Conservation (phyloP, 1,140 invertebrate genomes). For the Camponotus vicinus region DNA sequence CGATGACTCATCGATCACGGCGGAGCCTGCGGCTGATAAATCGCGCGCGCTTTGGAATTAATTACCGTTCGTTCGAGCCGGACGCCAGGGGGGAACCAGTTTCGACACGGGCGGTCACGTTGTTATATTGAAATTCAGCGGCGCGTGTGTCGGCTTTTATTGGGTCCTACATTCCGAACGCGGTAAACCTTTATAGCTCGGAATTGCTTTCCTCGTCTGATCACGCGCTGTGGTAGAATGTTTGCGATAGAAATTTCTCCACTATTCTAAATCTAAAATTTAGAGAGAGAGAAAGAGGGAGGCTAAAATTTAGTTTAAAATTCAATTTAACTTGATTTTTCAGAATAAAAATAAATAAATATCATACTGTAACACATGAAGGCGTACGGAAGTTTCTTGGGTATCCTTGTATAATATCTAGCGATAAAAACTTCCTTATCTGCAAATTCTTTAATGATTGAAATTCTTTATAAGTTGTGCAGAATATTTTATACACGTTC, state of each 20-base stretch:
- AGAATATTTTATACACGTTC: neutral
- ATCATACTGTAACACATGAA: neutral
- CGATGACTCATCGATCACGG: slow-evolving; percentile 66
- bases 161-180: slow-evolving; percentile 56
- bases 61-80: slow-evolving; percentile 43
- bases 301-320: neutral
- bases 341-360: neutral
- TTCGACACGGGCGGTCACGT: slow-evolving; percentile 59
- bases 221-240: neutral
- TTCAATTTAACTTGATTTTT: neutral
- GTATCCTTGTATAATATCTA: neutral
- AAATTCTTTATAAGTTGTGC: neutral
- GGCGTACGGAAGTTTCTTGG: too few relatives aligned
- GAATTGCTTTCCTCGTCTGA: neutral
- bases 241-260: neutral
- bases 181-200: slow-evolving; percentile 54
- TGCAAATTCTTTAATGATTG: neutral
- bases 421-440: neutral
- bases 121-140: slow-evolving; percentile 63
- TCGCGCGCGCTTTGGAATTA: slow-evolving; percentile 47
- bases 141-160: slow-evolving; percentile 57
- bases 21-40: slow-evolving; percentile 14
- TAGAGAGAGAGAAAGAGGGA: too few relatives aligned
- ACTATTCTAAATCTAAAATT: neutral
- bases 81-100: neutral